A percentile compares a stretch with the other conserved stretches of the same genome.
Evolutionary conservation across 2,113 vertebrate genomes (phyloP).

Genomic region (Trematocara zebra): DNA sequence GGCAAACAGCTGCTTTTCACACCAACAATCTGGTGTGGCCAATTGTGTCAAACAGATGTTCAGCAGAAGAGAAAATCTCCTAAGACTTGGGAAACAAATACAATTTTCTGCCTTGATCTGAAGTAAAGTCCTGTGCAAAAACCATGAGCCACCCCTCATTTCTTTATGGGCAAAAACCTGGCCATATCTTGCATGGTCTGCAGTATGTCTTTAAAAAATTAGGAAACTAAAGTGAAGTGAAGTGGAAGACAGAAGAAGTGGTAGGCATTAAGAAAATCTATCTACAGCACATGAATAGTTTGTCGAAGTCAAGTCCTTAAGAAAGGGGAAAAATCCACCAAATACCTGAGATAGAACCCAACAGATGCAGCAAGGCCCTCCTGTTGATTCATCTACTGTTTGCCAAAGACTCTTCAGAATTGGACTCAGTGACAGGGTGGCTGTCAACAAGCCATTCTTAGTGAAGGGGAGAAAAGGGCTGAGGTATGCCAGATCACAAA

Average conservation of each 20-base stretch:
- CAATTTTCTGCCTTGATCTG: not conserved
- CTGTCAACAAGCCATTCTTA: not conserved
- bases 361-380: not conserved
- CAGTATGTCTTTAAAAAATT: not conserved
- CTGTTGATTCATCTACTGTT: not conserved
- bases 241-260: not conserved
- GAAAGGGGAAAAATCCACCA: not conserved
- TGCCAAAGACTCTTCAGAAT: not conserved
- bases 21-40: not conserved
- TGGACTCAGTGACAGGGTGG: not conserved
- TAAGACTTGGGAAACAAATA: not conserved
- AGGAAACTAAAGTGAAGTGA: not conserved
- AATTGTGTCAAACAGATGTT: slow-evolving; percentile 49
- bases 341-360: not conserved
- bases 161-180: not conserved
- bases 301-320: not conserved
- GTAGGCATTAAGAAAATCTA: not conserved
- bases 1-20: slow-evolving; percentile 56
- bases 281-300: not conserved
- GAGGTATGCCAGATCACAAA: not conserved
- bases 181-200: not conserved
- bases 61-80: not conserved
- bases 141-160: not conserved
- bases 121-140: not conserved
- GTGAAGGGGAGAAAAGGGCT: not conserved